These are phyloP conservation scores for Felis chaus DNA, from an alignment of 2,113 vertebrate species.

Conservation along the genomic window DNA sequence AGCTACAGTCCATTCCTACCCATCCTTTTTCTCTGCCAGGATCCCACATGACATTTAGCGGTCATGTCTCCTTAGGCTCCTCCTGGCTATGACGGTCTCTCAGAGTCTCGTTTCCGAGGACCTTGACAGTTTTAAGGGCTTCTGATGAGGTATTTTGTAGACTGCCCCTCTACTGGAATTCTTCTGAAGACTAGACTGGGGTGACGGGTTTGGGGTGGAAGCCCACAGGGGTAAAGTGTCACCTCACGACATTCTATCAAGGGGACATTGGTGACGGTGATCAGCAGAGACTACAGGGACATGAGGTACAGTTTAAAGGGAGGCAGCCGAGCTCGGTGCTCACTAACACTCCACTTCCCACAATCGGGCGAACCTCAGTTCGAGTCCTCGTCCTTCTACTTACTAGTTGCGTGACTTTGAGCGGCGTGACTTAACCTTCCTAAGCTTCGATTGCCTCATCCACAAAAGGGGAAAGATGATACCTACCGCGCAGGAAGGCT, in stretches of 20 bases:
- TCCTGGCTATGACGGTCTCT: not conserved
- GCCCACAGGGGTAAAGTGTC: not conserved
- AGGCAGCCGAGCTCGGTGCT: not conserved
- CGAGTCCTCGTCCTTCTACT: not conserved
- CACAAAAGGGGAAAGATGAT: not conserved
- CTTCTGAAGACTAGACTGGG: not conserved
- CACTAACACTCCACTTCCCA: not conserved
- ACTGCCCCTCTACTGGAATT: not conserved
- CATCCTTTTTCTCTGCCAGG: not conserved
- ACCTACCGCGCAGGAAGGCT: not conserved
- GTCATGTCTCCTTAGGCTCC: not conserved
- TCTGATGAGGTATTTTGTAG: not conserved
- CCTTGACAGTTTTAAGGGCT: not conserved
- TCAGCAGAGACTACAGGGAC: not conserved
- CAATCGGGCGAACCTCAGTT: not conserved
- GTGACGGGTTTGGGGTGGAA: not conserved
- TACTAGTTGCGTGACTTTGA: not conserved
- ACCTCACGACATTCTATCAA: not conserved
- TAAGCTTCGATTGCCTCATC: constrained; percentile 2
- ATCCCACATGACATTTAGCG: not conserved
- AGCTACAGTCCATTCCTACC: not conserved
- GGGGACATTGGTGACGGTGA: not conserved
- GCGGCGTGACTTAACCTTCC: not conserved
- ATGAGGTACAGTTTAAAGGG: not conserved
- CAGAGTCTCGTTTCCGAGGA: not conserved